Conservation (phyloP, 2,888 invertebrate species). For the Sphaeridia pumilis region DNA sequence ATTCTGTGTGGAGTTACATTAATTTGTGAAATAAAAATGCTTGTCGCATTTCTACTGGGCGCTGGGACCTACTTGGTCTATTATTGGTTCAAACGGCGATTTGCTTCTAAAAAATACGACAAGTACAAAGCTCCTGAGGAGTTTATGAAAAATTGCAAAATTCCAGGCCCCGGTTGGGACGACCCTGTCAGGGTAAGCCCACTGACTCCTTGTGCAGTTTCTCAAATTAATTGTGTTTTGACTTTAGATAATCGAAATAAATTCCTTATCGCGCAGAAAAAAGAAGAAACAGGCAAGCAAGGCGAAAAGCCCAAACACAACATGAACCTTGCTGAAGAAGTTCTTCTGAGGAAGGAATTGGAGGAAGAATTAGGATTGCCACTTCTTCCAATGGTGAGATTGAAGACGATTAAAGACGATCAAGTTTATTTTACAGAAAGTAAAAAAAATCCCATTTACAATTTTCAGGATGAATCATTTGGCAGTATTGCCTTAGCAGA, state of each 20-base stretch:
- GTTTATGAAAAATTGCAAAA: neutral
- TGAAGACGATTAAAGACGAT: no score
- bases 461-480: constrained; percentile 1
- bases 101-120: neutral
- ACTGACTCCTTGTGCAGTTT: neutral
- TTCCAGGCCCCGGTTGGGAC: neutral
- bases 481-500: constrained; percentile 7
- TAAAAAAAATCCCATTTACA: neutral
- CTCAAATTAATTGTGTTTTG: neutral
- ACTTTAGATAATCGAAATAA: neutral
- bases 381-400: no score
- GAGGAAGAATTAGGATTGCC: neutral
- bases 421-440: neutral
- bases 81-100: neutral
- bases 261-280: neutral
- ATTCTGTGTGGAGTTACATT: neutral
- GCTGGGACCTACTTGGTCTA: neutral
- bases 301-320: neutral
- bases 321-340: neutral
- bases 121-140: neutral
- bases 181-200: neutral
- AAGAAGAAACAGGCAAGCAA: neutral
- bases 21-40: neutral
- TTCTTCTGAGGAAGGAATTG: neutral
- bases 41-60: neutral